Percentiles rank a stretch among this genome's conserved stretches.
These are phyloP conservation scores for Bombus pyrosoma DNA, from an alignment of 1,140 invertebrate genomes.

Conservation along the genomic window DNA sequence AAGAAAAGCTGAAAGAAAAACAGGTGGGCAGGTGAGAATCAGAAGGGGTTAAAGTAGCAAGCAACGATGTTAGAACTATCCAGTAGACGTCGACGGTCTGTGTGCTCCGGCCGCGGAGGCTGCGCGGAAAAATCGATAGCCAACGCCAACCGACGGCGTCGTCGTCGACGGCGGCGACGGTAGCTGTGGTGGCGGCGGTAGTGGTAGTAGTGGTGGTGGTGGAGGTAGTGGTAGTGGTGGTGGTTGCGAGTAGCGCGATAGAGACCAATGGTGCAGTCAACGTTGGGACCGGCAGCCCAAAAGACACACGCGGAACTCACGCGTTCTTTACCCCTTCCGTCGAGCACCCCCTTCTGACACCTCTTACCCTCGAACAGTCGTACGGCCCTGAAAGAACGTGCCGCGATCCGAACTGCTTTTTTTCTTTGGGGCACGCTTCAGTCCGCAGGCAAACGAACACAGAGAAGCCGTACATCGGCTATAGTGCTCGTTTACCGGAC, in stretches of 20 bases:
- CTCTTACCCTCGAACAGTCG: conserved; percentile 12
- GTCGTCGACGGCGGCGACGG: conserved; percentile 18
- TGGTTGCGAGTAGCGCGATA: conserved; percentile 69
- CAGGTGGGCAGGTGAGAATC: conserved; percentile 1
- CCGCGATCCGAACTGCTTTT: not conserved
- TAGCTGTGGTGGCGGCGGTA: conserved; percentile 45
- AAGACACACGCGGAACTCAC: conserved; percentile 66
- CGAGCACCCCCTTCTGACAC: conserved; percentile 48
- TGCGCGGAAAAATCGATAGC: conserved; percentile 79
- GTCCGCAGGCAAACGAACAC: conserved; percentile 16
- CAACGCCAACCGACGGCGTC: conserved; percentile 60
- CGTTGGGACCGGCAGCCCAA: conserved; percentile 76
- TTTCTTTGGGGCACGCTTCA: conserved; percentile 7
- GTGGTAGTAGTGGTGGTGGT: not conserved
- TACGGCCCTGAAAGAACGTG: conserved; percentile 29
- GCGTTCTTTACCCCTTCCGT: conserved; percentile 60
- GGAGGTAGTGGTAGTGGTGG: conserved; percentile 25
- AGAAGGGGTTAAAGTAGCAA: conserved; percentile 35
- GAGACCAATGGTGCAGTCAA: conserved; percentile 75
- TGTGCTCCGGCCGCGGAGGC: conserved; percentile 74
- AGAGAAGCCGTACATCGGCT: not conserved
- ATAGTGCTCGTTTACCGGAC: conserved; percentile 22
- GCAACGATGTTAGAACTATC: conserved; percentile 38
- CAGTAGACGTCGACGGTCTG: conserved; percentile 52
- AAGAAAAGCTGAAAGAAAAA: not conserved